phyloP scores from a whole-genome alignment of 2,888 invertebrate species.

The Apotomis betuletana region DNA sequence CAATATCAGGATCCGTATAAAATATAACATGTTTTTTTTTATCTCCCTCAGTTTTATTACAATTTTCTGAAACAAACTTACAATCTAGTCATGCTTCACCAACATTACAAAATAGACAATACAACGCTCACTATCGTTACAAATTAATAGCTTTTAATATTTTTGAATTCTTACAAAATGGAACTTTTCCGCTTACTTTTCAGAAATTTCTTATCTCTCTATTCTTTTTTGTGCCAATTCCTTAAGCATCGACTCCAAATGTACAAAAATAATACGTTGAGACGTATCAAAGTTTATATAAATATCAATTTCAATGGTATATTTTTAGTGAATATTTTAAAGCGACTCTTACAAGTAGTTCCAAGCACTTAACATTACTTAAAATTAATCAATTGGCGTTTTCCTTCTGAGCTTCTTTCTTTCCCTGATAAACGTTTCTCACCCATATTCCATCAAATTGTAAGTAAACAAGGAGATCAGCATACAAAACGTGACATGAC shows the following conservation, averaged over 20 bases:
- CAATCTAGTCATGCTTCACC: slow-evolving; percentile 69
- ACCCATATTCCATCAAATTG: slow-evolving; percentile 79
- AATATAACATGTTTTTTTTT: slow-evolving; percentile 80
- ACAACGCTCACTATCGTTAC: slow-evolving; percentile 79
- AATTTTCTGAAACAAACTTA: slow-evolving; percentile 83
- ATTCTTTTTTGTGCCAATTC: slow-evolving; percentile 75
- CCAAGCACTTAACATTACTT: slow-evolving; percentile 75
- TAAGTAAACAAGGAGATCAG: slow-evolving; percentile 79
- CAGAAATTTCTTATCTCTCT: slow-evolving; percentile 64
- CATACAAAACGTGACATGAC: slow-evolving; percentile 65
- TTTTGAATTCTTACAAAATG: slow-evolving; percentile 73
- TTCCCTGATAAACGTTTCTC: slow-evolving; percentile 52
- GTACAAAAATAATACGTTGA: slow-evolving; percentile 79
- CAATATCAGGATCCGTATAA: slow-evolving; percentile 77
- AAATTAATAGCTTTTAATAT: slow-evolving; percentile 71
- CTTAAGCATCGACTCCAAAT: slow-evolving; percentile 75
- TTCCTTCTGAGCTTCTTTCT: slow-evolving; percentile 72
- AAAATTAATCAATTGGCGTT: slow-evolving; percentile 76
- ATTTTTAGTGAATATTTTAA: slow-evolving; percentile 66
- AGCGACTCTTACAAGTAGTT: slow-evolving; percentile 68
- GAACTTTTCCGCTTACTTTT: slow-evolving; percentile 68
- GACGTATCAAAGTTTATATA: slow-evolving; percentile 69
- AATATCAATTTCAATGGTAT: slow-evolving; percentile 73
- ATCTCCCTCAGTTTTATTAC: slow-evolving; percentile 76
- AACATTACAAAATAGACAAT: slow-evolving; percentile 80